These are phyloP conservation scores for Oncopodura yosiiana DNA, from an alignment of 1,140 invertebrate genomes.

Conservation along the genomic window DNA sequence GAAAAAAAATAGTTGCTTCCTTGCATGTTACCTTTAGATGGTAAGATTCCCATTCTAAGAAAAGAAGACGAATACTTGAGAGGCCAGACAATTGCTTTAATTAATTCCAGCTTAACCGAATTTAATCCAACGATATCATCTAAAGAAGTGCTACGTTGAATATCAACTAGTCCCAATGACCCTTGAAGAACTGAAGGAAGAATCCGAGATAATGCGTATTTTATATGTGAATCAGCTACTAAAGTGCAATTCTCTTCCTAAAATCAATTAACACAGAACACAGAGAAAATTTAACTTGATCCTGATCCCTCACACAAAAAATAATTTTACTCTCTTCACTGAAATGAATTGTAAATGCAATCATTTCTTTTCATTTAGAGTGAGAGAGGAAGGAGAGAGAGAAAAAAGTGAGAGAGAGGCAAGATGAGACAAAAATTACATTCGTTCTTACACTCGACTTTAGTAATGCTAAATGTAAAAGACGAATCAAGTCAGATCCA, in stretches of 20 bases:
- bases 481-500: too few relatives aligned
- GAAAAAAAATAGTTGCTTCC: too few relatives aligned
- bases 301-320: conserved; percentile 4
- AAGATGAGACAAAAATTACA: too few relatives aligned
- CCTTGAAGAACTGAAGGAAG: conserved; percentile 48
- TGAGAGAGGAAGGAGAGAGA: too few relatives aligned
- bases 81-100: conserved; percentile 55
- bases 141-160: conserved; percentile 44
- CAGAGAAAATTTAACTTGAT: background rate
- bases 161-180: conserved; percentile 46
- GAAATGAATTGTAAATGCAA: too few relatives aligned
- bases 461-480: too few relatives aligned
- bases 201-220: conserved; percentile 38
- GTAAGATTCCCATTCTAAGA: conserved; percentile 47
- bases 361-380: too few relatives aligned
- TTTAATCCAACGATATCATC: conserved; percentile 56
- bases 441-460: too few relatives aligned
- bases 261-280: conserved; percentile 7
- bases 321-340: background rate
- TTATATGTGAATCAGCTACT: conserved; percentile 33
- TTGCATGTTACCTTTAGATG: conserved; percentile 45
- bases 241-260: conserved; percentile 13
- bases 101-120: conserved; percentile 51
- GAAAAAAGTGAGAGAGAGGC: too few relatives aligned
- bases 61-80: conserved; percentile 53